Percentiles rank a stretch among this genome's conserved stretches.
phyloP scores from a whole-genome alignment of 53 echinoderm and acorn worm genomes.

The Temnopleurus reevesii region DNA sequence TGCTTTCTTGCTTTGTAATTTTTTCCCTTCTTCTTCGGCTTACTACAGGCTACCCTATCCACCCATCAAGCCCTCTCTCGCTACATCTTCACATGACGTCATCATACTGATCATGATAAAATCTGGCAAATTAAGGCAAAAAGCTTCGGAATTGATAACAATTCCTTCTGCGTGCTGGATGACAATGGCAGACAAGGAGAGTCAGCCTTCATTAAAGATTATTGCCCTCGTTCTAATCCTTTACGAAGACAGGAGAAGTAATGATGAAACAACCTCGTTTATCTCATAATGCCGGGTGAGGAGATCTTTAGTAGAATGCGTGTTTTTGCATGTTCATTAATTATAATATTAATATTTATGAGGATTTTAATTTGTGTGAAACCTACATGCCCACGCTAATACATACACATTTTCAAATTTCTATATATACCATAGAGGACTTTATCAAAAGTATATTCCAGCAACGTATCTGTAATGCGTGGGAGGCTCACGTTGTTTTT shows the following conservation, averaged over 20 bases:
- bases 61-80: not conserved
- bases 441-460: too few relatives aligned
- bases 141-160: conserved; percentile 47
- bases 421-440: too few relatives aligned
- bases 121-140: conserved; percentile 61
- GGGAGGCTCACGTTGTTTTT: too few relatives aligned
- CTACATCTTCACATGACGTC: conserved; percentile 27
- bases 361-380: too few relatives aligned
- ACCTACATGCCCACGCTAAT: too few relatives aligned
- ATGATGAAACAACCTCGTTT: conserved; percentile 31
- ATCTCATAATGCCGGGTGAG: not conserved
- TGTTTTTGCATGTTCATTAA: too few relatives aligned
- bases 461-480: too few relatives aligned
- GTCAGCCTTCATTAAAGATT: conserved; percentile 47
- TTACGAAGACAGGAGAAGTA: not conserved
- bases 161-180: conserved; percentile 35
- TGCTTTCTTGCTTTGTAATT: not conserved
- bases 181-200: conserved; percentile 18
- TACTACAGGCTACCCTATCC: too few relatives aligned
- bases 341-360: too few relatives aligned
- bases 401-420: too few relatives aligned
- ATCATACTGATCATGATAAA: conserved; percentile 54
- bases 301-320: too few relatives aligned
- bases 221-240: conserved; percentile 39
- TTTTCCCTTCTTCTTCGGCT: not conserved